phyloP scores from a whole-genome alignment of 1,140 invertebrate species.

The Diabrotica virgifera region DNA sequence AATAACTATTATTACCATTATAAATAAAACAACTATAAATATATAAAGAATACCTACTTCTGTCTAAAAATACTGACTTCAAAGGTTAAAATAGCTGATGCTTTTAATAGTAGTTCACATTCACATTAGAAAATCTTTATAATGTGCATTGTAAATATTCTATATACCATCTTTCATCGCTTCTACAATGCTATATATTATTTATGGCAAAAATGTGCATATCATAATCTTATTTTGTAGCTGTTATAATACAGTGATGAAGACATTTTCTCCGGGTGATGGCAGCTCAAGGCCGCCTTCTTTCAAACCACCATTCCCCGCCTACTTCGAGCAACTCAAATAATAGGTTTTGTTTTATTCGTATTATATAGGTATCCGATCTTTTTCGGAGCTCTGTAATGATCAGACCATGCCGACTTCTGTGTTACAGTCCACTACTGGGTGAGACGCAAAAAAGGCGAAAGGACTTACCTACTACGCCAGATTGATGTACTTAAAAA shows the following conservation, averaged over 20 bases:
- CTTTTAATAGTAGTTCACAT: too few species aligned
- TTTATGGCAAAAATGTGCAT: too few species aligned
- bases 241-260: constrained; percentile 9
- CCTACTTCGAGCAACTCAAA: constrained; percentile 11
- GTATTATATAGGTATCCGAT: constrained; percentile 6
- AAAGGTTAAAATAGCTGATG: too few species aligned
- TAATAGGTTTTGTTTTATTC: constrained; percentile 20
- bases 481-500: neutral
- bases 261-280: constrained; percentile 14
- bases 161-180: too few species aligned
- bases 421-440: constrained; percentile 13
- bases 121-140: too few species aligned
- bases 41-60: too few species aligned
- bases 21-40: too few species aligned
- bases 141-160: too few species aligned
- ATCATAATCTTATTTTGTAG: neutral
- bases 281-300: constrained; percentile 18
- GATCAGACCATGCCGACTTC: constrained; percentile 14
- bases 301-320: constrained; percentile 3
- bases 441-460: neutral
- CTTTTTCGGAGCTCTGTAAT: constrained; percentile 16
- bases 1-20: too few species aligned
- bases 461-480: neutral
- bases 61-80: too few species aligned
- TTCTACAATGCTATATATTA: too few species aligned